Evolutionary conservation across 2,797 vertebrate genomes (phyloP).

Genomic region (Pseudochaenichthys georgianus): DNA sequence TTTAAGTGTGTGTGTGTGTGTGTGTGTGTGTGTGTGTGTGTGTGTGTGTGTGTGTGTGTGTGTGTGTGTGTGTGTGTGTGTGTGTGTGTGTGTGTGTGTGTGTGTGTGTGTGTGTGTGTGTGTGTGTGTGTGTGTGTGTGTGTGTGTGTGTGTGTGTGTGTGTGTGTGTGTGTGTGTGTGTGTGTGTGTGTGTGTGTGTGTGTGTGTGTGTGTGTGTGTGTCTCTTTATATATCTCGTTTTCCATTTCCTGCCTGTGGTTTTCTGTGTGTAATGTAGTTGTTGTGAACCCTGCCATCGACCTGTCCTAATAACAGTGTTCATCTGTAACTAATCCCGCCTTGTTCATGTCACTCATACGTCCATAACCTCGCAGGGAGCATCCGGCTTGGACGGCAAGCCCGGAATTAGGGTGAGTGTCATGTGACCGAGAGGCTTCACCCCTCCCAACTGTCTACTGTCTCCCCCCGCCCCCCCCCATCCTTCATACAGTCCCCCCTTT

Average conservation of each 20-base stretch:
- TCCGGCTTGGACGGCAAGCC: conserved; percentile 99
- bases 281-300: conserved; percentile 79
- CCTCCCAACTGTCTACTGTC: conserved; percentile 55
- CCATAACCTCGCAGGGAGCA: conserved; percentile 97
- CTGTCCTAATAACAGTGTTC: conserved; percentile 85
- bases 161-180: not conserved
- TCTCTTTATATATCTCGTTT: conserved; percentile 55
- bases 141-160: conserved; percentile 6
- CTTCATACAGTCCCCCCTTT: conserved; percentile 22
- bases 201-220: conserved; percentile 6
- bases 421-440: conserved; percentile 81
- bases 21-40: not conserved
- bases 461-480: conserved; percentile 34
- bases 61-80: conserved; percentile 1
- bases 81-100: conserved; percentile 10
- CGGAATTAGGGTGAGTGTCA: conserved; percentile 98
- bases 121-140: conserved; percentile 7
- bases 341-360: conserved; percentile 97
- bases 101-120: not conserved
- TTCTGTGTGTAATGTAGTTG: conserved; percentile 68
- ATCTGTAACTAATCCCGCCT: conserved; percentile 95
- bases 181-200: conserved; percentile 1
- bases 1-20: not conserved
- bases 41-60: conserved; percentile 9
- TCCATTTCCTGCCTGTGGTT: conserved; percentile 63